Base-by-base conservation (phyloP, 2,113 vertebrate species). In the Guaruba guarouba region DNA sequence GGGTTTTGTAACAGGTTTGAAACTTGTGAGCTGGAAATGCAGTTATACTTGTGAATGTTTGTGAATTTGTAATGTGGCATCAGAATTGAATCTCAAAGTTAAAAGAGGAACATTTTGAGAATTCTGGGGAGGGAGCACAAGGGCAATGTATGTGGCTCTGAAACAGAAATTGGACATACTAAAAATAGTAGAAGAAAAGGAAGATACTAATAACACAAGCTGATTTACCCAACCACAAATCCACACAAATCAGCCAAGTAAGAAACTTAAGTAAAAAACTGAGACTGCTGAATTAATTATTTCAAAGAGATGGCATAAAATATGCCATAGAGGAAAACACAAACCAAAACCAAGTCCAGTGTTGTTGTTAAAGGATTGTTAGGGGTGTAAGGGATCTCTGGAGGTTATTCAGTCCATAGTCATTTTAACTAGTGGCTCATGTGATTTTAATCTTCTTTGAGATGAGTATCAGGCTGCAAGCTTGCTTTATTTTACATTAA, bases 81-180 rank as follows among this genome's bases (percentile, higher is more conserved):
- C 48, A 44, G 20, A 55, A 5, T 13, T 41, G 11, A 84, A 68
- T 73, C 8, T 48, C 44, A 51, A 67, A 61, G 22, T 12, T 55
- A 39, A 46, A 78, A 66, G 88, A 48, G 3, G 7, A 86, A 25
- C 1, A 25, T 73, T 54, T 78, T 69, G 48, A 41, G 25, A 73
- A 74, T 69, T 66, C 23, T n/a, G 16, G 25, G 4, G 24, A 90
- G 5, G 44, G 16, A 59, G 9, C 17, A 35, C 10, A 73, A 68
- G 1, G 28, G 2, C 4, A 8, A 25, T 18, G 5, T 17, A 54
- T 1, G 0, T 59, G 31, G 5, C 44, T 69, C n/a, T 59, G 22
- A 17, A 91, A 69, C 5, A 62, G n/a, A 39, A 55, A 81, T 1
- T 54, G 5, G 3, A 15, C 8, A 18, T 18, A 49, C 13, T 27